Base-by-base conservation (phyloP, 2,888 invertebrate species). In the Eustalomyia histrio region DNA sequence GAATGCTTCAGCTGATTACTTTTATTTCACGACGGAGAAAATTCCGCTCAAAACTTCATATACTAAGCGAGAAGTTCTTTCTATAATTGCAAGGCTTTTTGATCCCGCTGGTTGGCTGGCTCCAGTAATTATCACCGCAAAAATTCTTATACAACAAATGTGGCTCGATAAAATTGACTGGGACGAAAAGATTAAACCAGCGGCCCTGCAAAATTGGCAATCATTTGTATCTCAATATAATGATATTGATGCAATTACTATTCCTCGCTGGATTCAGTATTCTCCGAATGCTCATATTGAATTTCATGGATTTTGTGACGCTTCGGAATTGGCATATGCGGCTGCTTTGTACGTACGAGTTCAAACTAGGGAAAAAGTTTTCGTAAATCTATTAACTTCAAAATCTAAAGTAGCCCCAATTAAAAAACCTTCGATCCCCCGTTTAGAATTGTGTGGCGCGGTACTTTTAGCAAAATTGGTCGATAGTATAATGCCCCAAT, bases 121-220 rank as follows among this genome's bases (percentile, higher is more conserved):
- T 1, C 69, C 69, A 5, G 16, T 69, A 1, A n/a, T 69, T 5
- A 50, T 69, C 1, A 58, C 21, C 5, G 69, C 50, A 50, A 69
- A 69, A 60, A 35, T 63, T 17, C 17, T 57, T 5, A 52, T 72
- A 43, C 47, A 47, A 14, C 39, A 72, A 35, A 35, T 35, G 35
- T 73, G 64, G 73, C 33, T 74, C 6, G 73, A 74, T 12, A 58
- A 58, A n/a, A 74, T 65, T 17, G 50, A 50, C 0, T 63, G 72
- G 53, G 24, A 63, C 17, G 63, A 72, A 4, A 8, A 17, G 0
- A 16, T 57, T 3, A 67, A 65, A 10, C 21, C 65, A 12, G 21
- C 24, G 1, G 52, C 58, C 14, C 10, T 65, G 5, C 10, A 39
- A 24, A 74, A 74, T n/a, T 73, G 55, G 55, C 14, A 55, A 2